A percentile compares a stretch with the other conserved stretches of the same genome.
Conservation (phyloP, 2,888 invertebrate species). For the Thecocarcelia acutangulata region DNA sequence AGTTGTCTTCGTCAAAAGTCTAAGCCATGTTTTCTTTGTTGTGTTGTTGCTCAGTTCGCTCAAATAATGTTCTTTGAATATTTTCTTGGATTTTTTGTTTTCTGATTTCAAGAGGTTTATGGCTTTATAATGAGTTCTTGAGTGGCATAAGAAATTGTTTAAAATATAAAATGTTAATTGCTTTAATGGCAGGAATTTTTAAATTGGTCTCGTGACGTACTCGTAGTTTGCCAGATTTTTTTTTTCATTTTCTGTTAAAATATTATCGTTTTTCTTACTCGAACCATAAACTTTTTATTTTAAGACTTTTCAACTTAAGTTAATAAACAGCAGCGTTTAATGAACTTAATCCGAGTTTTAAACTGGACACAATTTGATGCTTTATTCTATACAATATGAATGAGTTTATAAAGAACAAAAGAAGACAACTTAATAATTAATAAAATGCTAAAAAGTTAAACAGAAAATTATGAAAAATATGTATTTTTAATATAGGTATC, state of each 20-base stretch:
- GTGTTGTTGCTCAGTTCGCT: background rate
- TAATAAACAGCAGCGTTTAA: no score
- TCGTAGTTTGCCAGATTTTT: background rate
- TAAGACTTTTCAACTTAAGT: no score
- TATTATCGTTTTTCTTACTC: background rate
- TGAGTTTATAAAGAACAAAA: no score
- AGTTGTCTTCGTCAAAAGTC: slow-evolving; percentile 25
- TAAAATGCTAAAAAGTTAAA: no score
- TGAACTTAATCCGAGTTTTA: no score
- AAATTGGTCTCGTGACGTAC: slow-evolving; percentile 1
- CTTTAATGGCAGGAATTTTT: slow-evolving; percentile 15
- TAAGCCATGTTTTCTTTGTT: background rate
- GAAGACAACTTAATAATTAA: no score
- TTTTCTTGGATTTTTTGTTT: slow-evolving; percentile 2
- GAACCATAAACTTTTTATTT: no score
- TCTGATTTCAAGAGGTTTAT: background rate
- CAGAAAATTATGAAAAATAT: no score
- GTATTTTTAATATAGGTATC: no score
- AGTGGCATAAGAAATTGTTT: slow-evolving; percentile 10
- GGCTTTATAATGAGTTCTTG: slow-evolving; percentile 18
- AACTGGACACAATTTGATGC: no score
- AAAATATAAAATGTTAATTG: background rate
- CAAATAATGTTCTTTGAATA: slow-evolving; percentile 21
- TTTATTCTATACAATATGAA: no score
- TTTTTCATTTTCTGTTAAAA: background rate